Percentiles rank a stretch among this genome's conserved stretches.
phyloP scores from a whole-genome alignment of 2,797 vertebrate genomes.

The Buphagus erythrorhynchus region DNA sequence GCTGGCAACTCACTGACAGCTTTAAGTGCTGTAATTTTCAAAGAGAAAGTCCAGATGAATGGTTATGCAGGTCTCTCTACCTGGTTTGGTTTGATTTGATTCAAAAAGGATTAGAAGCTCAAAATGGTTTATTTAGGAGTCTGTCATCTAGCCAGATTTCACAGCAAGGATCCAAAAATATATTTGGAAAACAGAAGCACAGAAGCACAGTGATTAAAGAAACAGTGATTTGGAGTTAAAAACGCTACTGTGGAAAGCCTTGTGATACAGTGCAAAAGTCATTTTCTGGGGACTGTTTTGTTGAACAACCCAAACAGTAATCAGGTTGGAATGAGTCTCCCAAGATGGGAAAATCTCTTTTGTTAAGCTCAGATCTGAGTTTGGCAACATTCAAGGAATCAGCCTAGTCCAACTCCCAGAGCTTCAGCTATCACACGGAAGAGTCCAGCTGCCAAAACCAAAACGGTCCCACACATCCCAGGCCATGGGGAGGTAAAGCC shows the following conservation, averaged over 20 bases:
- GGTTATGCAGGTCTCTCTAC: neutral
- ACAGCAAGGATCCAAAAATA: neutral
- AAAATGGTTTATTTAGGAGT: neutral
- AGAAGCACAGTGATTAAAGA: neutral
- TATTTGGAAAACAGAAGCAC: neutral
- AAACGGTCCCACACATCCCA: neutral
- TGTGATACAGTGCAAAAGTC: neutral
- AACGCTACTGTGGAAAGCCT: neutral
- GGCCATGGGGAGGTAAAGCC: neutral
- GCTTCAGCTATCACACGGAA: neutral
- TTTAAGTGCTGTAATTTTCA: neutral
- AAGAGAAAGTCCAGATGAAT: neutral
- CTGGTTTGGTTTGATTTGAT: neutral
- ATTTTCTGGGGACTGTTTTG: neutral
- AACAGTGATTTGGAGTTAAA: neutral
- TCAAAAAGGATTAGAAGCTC: neutral
- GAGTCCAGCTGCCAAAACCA: neutral
- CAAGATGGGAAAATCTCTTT: neutral
- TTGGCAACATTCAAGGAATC: neutral
- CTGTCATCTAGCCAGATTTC: neutral
- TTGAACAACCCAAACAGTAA: neutral
- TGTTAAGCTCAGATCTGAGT: neutral
- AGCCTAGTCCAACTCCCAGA: neutral
- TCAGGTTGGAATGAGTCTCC: neutral
- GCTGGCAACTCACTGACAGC: neutral